Base-by-base conservation (phyloP, 2,888 invertebrate species). In the Cistogaster globosa region DNA sequence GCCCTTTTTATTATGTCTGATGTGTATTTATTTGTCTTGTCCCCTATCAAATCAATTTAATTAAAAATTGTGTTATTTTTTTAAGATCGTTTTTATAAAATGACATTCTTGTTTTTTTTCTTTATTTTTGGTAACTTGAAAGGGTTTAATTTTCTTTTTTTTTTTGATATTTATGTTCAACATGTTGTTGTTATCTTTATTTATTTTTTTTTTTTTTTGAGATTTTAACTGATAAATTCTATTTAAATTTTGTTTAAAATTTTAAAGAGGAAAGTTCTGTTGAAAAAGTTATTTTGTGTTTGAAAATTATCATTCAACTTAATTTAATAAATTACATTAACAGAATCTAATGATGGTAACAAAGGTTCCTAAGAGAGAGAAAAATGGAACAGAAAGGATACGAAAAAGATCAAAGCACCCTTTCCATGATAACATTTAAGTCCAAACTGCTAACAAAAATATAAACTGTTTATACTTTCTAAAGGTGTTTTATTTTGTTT, bases 11-110 rank as follows among this genome's bases (percentile, higher is more conserved):
- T 65, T 11, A 36, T 65, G 57, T 60, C 68, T 53, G 51, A 69
- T 63, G 42, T 69, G 79, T 42, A 12, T 45, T 74, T 42, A 12
- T 45, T 74, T 57, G 62, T 22, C 20, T 45, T 62, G 26, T 71
- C 67, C 62, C 72, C 77, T 85, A 82, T 85, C 82, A 74, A 68
- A 74, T 74, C 78, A 78, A 82, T 82, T 85, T 85, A 85, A 85
- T 85, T 85, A 82, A 82, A 75, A 85, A 81, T 62, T 74, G 42
- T 77, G 77, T 84, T 77, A 48, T 36, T 78, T 75, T 74, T 81
- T 75, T 78, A 22, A 26, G 38, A 82, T 75, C 57, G 51, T 68
- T 74, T 63, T 80, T 72, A 72, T 72, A 68, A 76, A 60, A 67
- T 77, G 75, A 65, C 71, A 84, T 63, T 45, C 12, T 72, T 65